A percentile compares a stretch with the other conserved stretches of the same genome.
These are phyloP conservation scores for Charaxes varanes DNA, from an alignment of 1,140 invertebrate genomes.

Conservation along the genomic window DNA sequence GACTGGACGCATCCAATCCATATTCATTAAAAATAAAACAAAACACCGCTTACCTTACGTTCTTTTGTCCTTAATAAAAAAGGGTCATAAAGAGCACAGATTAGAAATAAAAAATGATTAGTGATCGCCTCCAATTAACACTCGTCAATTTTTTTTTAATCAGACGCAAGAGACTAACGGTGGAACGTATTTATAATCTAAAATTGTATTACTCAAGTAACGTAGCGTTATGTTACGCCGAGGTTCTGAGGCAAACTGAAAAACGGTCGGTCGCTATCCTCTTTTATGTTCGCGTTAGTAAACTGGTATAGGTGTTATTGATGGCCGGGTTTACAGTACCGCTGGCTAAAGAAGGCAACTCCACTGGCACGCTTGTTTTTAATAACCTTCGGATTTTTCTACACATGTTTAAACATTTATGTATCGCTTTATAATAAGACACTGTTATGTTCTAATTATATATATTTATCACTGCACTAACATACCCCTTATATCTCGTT, in stretches of 20 bases:
- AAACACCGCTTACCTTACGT: slow-evolving; percentile 21
- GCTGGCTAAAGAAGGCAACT: slow-evolving; percentile 31
- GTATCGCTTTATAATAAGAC: no score
- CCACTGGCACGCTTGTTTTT: neutral
- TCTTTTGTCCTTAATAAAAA: slow-evolving; percentile 10
- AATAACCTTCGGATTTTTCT: no score
- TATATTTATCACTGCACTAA: no score
- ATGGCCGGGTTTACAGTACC: slow-evolving; percentile 22
- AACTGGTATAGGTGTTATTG: slow-evolving; percentile 55
- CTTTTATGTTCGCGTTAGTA: slow-evolving; percentile 63
- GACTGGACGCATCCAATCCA: slow-evolving; percentile 3
- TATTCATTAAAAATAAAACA: slow-evolving; percentile 15
- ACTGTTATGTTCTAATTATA: no score
- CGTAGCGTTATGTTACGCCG: slow-evolving; percentile 34
- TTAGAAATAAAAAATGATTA: neutral
- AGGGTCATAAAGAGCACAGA: no score
- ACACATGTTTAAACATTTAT: no score
- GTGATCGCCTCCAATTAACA: neutral
- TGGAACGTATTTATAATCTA: slow-evolving; percentile 1
- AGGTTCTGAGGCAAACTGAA: slow-evolving; percentile 45
- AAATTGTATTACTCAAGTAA: slow-evolving; percentile 8
- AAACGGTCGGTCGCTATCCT: slow-evolving; percentile 56
- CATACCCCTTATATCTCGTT: no score
- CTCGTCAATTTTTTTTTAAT: neutral
- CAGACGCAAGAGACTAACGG: neutral